Evolutionary conservation across 2,113 vertebrate genomes (phyloP), one percentile per base, ranked within the genome.

Genomic region (Cyanoliseus patagonus): DNA sequence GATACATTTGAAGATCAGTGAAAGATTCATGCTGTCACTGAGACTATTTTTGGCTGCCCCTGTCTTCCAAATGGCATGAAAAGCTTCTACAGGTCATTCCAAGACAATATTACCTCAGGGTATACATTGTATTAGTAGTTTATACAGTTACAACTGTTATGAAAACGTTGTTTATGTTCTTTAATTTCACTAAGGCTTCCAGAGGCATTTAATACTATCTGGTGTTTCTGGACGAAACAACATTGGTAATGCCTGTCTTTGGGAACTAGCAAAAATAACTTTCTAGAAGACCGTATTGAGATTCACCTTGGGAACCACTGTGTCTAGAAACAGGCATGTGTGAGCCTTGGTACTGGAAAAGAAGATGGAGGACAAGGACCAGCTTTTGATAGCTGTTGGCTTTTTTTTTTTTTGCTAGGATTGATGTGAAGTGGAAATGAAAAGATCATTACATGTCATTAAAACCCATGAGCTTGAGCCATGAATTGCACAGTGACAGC

Each of bases 1-100:
- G 86, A 77, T 78, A 77, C 61, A 77, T 70, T 2, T 84, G 63
- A 92, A 97, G 63, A 94, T 92, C 77, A 94, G 68, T 2, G 44
- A 76, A 75, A 95, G 86, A 94, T 72, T 84, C 76, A 63, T 27
- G 70, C 75, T 90, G 91, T 87, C 62, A 96, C n/a, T 39, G 47
- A 72, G 55, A 73, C 61, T 88, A 95, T 92, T 96, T 96, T 94
- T 69, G 86, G 37, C 76, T 96, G 33, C 11, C 59, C 42, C 30
- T 6, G 7, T 76, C 46, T 53, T 76, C 52, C 73, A n/a, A 83
- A 75, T 44, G 52, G 25, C 53, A 85, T 31, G 75, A 96, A 94
- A 88, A 80, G 3, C 28, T 82, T 70, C 80, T 80, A 37, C n/a
- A 41, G 86, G 81, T 72, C 57, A 39, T 75, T 94, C 51, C 57